Conservation (phyloP, 1,140 invertebrate genomes). For the Pteromalus puparum region DNA sequence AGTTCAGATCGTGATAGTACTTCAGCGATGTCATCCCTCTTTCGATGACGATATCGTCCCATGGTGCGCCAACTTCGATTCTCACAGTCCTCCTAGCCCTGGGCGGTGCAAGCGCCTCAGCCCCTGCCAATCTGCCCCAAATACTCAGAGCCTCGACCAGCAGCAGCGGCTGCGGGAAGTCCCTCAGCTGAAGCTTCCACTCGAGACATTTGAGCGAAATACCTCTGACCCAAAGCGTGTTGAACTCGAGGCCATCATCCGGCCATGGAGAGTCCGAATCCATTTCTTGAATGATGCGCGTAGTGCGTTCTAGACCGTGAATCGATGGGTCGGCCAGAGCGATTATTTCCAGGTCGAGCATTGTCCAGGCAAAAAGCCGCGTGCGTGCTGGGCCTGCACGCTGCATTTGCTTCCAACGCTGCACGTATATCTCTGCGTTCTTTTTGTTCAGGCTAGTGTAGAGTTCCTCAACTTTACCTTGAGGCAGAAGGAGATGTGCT, state of each 20-base stretch:
- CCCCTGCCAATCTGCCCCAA: constrained; percentile 93
- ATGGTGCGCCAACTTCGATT: constrained; percentile 85
- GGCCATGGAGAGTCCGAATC: constrained; percentile 93
- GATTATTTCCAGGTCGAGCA: constrained; percentile 87
- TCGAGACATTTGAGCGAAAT: constrained; percentile 87
- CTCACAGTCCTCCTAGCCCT: constrained; percentile 84
- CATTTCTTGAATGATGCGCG: constrained; percentile 84
- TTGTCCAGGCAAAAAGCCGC: constrained; percentile 87
- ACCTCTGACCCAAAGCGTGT: constrained; percentile 93
- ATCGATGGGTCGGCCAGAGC: constrained; percentile 91
- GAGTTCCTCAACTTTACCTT: constrained; percentile 92
- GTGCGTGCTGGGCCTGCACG: constrained; percentile 83
- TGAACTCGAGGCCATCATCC: constrained; percentile 92
- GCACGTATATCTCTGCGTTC: constrained; percentile 96
- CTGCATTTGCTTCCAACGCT: constrained; percentile 90
- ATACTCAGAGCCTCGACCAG: constrained; percentile 88
- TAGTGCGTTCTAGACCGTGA: constrained; percentile 88
- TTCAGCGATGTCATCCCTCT: constrained; percentile 96
- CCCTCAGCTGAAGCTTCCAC: constrained; percentile 93
- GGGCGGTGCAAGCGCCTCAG: constrained; percentile 88
- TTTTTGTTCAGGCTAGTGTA: constrained; percentile 90
- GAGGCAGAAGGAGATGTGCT: constrained; percentile 87
- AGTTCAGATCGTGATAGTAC: constrained; percentile 98
- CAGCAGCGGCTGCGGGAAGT: constrained; percentile 95
- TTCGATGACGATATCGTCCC: constrained; percentile 83